A percentile compares a stretch with the other conserved stretches of the same genome.
Conservation (phyloP, 2,888 invertebrate species). For the Nineta flava region DNA sequence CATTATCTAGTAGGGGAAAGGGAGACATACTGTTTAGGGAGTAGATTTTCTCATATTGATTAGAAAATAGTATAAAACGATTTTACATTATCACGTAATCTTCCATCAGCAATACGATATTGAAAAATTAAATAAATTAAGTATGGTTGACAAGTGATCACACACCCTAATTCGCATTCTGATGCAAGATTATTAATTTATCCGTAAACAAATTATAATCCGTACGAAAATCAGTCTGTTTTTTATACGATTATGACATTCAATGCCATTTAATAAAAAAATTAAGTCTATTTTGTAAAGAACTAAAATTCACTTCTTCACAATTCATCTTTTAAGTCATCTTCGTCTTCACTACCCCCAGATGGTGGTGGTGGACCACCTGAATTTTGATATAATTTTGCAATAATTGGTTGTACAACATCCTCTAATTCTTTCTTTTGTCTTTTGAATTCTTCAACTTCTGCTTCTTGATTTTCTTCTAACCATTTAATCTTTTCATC, state of each 20-base stretch:
- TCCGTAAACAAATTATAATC: neutral
- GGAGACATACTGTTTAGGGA: no score
- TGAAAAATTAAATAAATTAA: no score
- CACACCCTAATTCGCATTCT: neutral
- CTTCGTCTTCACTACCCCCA: conserved; percentile 49
- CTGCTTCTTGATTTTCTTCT: conserved; percentile 87
- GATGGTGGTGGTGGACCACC: conserved; percentile 62
- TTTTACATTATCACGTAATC: no score
- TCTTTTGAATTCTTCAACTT: conserved; percentile 80
- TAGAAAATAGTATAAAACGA: no score
- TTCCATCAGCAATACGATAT: no score
- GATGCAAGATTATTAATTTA: neutral
- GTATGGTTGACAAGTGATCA: no score
- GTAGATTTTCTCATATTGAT: no score
- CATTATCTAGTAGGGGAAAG: neutral
- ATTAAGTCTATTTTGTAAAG: neutral
- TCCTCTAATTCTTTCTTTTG: conserved; percentile 93
- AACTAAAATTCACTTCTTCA: conserved; percentile 23
- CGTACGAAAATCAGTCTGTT: neutral
- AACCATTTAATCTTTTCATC: conserved; percentile 97
- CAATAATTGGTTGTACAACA: conserved; percentile 92
- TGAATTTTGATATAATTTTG: conserved; percentile 84
- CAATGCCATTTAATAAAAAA: neutral
- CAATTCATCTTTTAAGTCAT: conserved; percentile 74
- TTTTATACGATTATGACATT: neutral